Evolutionary conservation across 2,797 vertebrate genomes (phyloP).

Genomic region (Balearica regulorum): DNA sequence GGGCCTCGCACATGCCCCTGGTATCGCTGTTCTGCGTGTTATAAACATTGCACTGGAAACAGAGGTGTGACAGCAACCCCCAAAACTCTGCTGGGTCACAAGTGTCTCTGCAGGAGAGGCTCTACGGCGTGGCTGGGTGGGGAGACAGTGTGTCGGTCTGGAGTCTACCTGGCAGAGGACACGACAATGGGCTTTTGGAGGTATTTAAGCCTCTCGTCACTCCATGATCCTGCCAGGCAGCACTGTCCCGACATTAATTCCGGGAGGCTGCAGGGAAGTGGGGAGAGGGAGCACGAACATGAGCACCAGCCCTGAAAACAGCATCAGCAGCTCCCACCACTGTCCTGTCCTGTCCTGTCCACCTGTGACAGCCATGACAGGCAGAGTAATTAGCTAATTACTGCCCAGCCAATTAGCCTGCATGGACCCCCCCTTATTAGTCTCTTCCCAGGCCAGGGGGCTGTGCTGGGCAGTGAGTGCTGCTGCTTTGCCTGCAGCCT

Average conservation of each 20-base stretch:
- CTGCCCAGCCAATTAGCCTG: neutral
- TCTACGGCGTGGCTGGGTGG: neutral
- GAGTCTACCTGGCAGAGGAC: neutral
- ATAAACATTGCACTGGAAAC: neutral
- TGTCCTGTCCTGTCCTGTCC: neutral
- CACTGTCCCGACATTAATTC: neutral
- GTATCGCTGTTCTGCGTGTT: fast-evolving
- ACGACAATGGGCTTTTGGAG: neutral
- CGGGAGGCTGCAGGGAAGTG: neutral
- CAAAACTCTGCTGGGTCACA: neutral
- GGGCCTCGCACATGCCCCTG: fast-evolving
- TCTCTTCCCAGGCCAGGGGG: neutral
- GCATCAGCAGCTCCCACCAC: neutral
- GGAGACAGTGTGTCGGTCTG: fast-evolving
- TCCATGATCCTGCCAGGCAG: neutral
- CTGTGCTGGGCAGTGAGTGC: neutral
- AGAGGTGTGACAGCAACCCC: fast-evolving
- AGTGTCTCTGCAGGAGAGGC: neutral
- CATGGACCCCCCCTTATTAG: neutral
- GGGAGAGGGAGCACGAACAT: fast-evolving
- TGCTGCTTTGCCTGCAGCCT: too few relatives aligned
- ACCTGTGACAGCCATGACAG: neutral
- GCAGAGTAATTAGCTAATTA: neutral
- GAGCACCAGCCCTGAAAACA: neutral
- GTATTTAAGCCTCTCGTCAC: neutral